These are phyloP conservation scores for Yponomeuta plumbellus DNA, from an alignment of 2,888 invertebrate genomes.

Conservation along the genomic window DNA sequence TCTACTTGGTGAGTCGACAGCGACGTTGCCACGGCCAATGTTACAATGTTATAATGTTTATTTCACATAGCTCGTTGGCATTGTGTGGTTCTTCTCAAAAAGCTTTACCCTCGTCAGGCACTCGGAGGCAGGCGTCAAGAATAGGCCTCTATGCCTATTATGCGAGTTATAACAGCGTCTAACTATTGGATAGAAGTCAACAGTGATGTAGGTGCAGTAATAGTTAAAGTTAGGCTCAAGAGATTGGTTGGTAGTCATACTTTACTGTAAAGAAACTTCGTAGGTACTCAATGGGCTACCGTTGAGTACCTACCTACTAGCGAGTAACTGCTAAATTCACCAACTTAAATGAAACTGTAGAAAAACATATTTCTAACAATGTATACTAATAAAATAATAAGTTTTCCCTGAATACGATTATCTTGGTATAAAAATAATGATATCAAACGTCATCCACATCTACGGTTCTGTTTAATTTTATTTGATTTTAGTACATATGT, in stretches of 20 bases:
- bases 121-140: constrained; percentile 12
- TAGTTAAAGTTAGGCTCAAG: not conserved
- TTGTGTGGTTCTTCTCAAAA: constrained; percentile 4
- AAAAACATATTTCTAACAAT: no score
- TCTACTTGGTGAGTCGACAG: not conserved
- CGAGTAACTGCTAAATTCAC: no score
- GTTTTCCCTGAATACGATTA: no score
- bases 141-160: constrained; percentile 16
- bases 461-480: no score
- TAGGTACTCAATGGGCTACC: no score
- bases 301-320: no score
- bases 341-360: no score
- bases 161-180: constrained; percentile 12
- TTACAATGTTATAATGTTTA: not conserved
- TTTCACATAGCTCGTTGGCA: not conserved
- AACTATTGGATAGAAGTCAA: constrained; percentile 9
- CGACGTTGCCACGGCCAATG: not conserved
- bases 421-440: no score
- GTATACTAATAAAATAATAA: no score
- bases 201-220: not conserved
- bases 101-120: constrained; percentile 18
- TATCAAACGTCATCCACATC: no score
- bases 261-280: no score
- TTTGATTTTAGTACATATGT: no score
- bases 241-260: not conserved